Evolutionary conservation across 2,113 vertebrate genomes (phyloP), one percentile per base, ranked within the genome.

Genomic region (Osmerus mordax): DNA sequence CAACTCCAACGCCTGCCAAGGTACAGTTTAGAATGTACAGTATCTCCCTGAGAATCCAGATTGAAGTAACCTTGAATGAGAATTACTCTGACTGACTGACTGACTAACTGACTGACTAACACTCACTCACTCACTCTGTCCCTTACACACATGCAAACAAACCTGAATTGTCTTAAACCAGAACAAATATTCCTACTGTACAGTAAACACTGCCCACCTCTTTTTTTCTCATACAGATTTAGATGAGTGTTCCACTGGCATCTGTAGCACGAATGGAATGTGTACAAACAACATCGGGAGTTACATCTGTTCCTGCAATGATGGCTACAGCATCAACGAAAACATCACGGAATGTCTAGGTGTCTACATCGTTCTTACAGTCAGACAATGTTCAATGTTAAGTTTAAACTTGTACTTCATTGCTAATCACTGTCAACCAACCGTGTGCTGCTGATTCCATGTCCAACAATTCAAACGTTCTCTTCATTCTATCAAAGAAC

Each of bases 271-370:
- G 4, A 0, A 65, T 8, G 79, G 81, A 8, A 58, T 16, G 3
- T 89, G 87, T 19, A 0, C 0, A 16, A 89, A 89, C 70, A 56
- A 2, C n/a, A 0, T 3, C 9, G 87, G 83, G 78, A 83, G 78
- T 56, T 89, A 47, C 18, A 0, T 0, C 0, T 89, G 87, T 63
- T 0, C 7, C 0, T 89, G 87, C 72, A 0, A 32, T 7, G 0
- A 4, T 5, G 86, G 86, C 19, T 87, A 71, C 52, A 0, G 53
- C 0, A 1, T 65, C 21, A 4, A 12, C 11, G 0, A 8, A 54
- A 0, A 32, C 52, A 67, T 8, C 0, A 70, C 70, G 9, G 3
- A 58, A 25, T 87, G 87, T 58, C 73, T 82, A 85, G 87, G 87
- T 87, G 4, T 53, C 70, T 67, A 67, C 1, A 28, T 32, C 19